Conservation (phyloP, 2,113 vertebrate species). For the Trichomycterus rosablanca region DNA sequence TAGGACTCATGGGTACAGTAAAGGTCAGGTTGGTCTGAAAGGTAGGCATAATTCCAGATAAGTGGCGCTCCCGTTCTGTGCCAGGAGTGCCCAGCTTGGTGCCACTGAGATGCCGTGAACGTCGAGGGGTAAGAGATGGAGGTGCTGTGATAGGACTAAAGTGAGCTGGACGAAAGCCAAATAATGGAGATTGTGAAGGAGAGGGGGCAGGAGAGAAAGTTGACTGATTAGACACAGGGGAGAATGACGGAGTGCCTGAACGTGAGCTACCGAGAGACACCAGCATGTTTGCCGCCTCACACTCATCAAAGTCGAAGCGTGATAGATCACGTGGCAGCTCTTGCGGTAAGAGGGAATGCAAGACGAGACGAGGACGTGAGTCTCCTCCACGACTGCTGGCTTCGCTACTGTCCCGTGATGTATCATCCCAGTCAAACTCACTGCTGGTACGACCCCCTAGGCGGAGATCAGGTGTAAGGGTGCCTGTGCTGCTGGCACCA, state of each 20-base stretch:
- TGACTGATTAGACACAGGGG: slow-evolving; percentile 85
- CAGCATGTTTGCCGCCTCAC: slow-evolving; percentile 87
- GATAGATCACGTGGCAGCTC: slow-evolving; percentile 82
- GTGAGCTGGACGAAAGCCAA: slow-evolving; percentile 81
- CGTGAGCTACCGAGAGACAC: slow-evolving; percentile 85
- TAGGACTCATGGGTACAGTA: slow-evolving; percentile 88
- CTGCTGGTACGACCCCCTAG: slow-evolving; percentile 70
- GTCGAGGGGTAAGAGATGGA: slow-evolving; percentile 63
- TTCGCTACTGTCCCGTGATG: slow-evolving; percentile 79
- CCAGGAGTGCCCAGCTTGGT: slow-evolving; percentile 69
- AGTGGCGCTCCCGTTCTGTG: slow-evolving; percentile 75
- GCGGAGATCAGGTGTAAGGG: slow-evolving; percentile 68
- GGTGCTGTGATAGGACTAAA: slow-evolving; percentile 85
- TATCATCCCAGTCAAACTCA: slow-evolving; percentile 89
- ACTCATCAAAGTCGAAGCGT: slow-evolving; percentile 88
- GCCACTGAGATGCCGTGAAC: slow-evolving; percentile 77
- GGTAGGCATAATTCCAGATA: slow-evolving; percentile 78
- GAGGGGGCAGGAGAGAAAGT: slow-evolving; percentile 86
- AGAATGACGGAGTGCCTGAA: slow-evolving; percentile 82
- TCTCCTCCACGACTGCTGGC: slow-evolving; percentile 84
- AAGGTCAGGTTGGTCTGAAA: slow-evolving; percentile 88
- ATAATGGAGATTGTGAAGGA: slow-evolving; percentile 81
- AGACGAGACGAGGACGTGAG: slow-evolving; percentile 74
- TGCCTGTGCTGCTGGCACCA: slow-evolving; percentile 72
- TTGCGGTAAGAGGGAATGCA: slow-evolving; percentile 64